These are phyloP conservation scores for Meloidogyne exigua DNA, from an alignment of 1,140 invertebrate species.

Conservation along the genomic window DNA sequence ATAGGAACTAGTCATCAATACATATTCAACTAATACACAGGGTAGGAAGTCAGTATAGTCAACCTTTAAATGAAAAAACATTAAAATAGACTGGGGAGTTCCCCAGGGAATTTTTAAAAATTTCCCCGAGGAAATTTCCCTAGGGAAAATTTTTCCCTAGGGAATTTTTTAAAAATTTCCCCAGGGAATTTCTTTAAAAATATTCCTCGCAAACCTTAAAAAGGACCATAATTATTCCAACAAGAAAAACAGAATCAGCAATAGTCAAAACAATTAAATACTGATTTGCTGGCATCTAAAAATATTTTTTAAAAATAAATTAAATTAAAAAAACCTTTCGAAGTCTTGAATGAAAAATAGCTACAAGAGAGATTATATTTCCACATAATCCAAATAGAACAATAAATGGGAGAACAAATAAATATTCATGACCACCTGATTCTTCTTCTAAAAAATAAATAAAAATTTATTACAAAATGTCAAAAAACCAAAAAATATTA, in stretches of 20 bases:
- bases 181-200: too few relatives aligned
- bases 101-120: neutral
- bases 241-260: conserved; percentile 57
- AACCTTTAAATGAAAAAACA: conserved; percentile 30
- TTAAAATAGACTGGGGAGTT: neutral
- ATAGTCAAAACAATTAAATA: conserved; percentile 60
- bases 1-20: conserved; percentile 57
- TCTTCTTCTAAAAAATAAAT: conserved; percentile 1
- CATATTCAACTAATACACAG: conserved; percentile 61
- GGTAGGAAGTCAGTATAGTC: conserved; percentile 53
- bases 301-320: conserved; percentile 15
- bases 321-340: conserved; percentile 44
- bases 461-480: neutral
- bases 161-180: too few relatives aligned
- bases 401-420: conserved; percentile 54
- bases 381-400: conserved; percentile 58
- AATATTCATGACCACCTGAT: conserved; percentile 26
- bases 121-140: too few relatives aligned
- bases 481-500: too few relatives aligned
- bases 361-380: conserved; percentile 59
- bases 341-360: conserved; percentile 59
- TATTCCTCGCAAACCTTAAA: conserved; percentile 46
- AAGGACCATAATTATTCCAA: conserved; percentile 53
- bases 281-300: conserved; percentile 58
- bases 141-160: too few relatives aligned